These are phyloP conservation scores for Lathamus discolor DNA, from an alignment of 2,113 vertebrate genomes.

Conservation along the genomic window DNA sequence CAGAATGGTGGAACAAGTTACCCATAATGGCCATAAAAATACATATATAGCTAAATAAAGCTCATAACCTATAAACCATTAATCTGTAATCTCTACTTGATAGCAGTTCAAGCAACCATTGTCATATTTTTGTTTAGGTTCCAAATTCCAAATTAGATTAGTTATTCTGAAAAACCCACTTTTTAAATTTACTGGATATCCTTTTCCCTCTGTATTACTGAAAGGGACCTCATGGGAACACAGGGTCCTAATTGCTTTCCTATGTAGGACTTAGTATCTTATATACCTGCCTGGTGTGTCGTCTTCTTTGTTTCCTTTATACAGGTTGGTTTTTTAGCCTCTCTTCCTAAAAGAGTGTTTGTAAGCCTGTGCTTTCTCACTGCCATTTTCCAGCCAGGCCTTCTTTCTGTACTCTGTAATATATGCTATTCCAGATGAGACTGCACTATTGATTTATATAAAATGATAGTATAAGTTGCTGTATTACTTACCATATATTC, in stretches of 20 bases:
- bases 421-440: background rate
- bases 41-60: background rate
- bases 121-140: background rate
- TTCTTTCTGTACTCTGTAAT: background rate
- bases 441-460: background rate
- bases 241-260: slow-evolving; percentile 3
- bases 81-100: background rate
- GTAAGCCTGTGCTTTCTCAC: background rate
- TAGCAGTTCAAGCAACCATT: background rate
- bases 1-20: background rate
- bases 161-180: background rate
- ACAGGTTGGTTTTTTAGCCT: background rate
- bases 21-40: background rate
- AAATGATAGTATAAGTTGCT: background rate
- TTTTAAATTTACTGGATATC: background rate
- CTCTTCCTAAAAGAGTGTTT: background rate
- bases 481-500: background rate
- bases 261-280: background rate
- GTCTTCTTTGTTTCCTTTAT: background rate
- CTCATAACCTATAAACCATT: background rate
- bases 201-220: background rate
- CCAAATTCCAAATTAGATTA: background rate
- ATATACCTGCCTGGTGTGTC: background rate
- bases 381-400: background rate
- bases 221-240: background rate